Evolutionary conservation across 1,140 invertebrate genomes (phyloP).

Genomic region (Bombus soroeensis): DNA sequence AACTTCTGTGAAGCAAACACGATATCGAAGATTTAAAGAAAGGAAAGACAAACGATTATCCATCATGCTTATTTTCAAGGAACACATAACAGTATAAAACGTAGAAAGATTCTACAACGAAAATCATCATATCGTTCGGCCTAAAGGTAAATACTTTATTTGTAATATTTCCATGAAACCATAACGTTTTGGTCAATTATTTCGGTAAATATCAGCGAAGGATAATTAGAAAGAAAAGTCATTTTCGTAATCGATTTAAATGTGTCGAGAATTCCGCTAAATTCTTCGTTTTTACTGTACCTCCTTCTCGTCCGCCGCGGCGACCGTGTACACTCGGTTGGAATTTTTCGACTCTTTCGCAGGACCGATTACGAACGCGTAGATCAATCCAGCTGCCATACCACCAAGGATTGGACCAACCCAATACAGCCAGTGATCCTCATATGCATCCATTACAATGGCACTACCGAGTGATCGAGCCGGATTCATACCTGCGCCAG

Average conservation of each 20-base stretch:
- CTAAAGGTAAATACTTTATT: background rate
- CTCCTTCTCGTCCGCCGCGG: constrained; percentile 87
- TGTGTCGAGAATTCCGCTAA: background rate
- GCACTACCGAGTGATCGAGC: constrained; percentile 93
- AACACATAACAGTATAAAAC: background rate
- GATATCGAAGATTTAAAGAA: constrained; percentile 53
- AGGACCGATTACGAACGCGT: constrained; percentile 88
- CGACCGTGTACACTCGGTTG: constrained; percentile 83
- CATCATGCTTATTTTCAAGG: background rate
- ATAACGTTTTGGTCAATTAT: no score
- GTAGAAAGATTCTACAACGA: constrained; percentile 49
- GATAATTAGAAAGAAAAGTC: background rate
- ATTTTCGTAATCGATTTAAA: background rate
- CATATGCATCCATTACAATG: constrained; percentile 89
- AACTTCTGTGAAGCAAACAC: constrained; percentile 79
- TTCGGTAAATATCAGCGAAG: background rate
- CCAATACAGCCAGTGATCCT: constrained; percentile 96
- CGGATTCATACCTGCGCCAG: constrained; percentile 95
- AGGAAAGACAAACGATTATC: background rate
- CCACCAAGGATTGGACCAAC: constrained; percentile 92
- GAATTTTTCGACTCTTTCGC: constrained; percentile 80
- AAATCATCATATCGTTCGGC: background rate
- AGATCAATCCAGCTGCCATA: constrained; percentile 89
- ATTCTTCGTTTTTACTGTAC: constrained; percentile 75
- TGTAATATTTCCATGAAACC: no score